Base-by-base conservation (phyloP, 2,888 invertebrate species). In the Empis livida region DNA sequence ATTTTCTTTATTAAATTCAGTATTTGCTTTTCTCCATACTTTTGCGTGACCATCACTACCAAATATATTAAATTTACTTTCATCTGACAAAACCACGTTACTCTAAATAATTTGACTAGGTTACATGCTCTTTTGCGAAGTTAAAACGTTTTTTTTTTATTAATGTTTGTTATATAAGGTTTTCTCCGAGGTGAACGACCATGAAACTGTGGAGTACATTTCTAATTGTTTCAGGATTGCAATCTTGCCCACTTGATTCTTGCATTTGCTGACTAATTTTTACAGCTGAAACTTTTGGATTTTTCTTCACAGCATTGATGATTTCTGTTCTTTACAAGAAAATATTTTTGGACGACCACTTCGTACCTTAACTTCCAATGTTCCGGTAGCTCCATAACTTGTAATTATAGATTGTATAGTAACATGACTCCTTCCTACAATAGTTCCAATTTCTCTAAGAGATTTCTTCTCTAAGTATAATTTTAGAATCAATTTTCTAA, bases 1-100 rank as follows among this genome's bases (percentile, higher is more conserved):
- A 27, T 46, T 45, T 47, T 45, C 32, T 15, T 39, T 44, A 14
- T 49, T 23, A 27, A 47, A 48, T 4, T 23, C 43, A 10, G 23
- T 45, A 39, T 45, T 47, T 8, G 11, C 11, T 17, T 40, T 45
- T 42, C 49, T 41, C 48, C 50, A 23, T 27, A 50, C 47, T 27
- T 44, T 42, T 31, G 23, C 20, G 15, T 31, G 16, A 2, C 45
- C 48, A 43, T 45, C 47, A 15, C 32, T 39, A 13, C 49, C 45
- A 47, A 45, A 47, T 14, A 49, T 44, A 15, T 40, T 46, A 38
- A 49, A 47, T 32, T 49, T 51, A 23, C 43, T 49, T 39, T 51
- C 49, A 43, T 49, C 49, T n/a, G n/a, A n/a, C n/a, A n/a, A n/a
- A n/a, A 5, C 43, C 42, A 23, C 42, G 49, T 11, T 48, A 15